Conservation (phyloP, 2,888 invertebrate species). For the Philonicus albiceps region DNA sequence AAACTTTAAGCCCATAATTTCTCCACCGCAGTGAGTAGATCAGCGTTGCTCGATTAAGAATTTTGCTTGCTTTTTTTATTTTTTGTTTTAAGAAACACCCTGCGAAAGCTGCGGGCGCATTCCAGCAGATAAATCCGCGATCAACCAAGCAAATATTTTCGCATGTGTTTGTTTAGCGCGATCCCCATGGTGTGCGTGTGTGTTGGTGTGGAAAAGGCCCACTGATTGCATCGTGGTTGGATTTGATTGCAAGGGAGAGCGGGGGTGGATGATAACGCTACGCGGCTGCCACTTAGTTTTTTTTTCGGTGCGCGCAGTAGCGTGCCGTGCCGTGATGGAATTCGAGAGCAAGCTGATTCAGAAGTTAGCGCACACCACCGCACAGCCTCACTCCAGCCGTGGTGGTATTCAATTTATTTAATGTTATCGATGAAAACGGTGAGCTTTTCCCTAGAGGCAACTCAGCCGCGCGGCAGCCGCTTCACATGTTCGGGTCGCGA, state of each 20-base stretch:
- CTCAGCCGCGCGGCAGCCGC: not conserved
- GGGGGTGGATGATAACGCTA: conserved; percentile 12
- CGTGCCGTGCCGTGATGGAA: conserved; percentile 42
- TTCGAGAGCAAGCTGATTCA: conserved; percentile 41
- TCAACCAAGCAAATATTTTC: conserved; percentile 10
- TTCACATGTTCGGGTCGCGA: not conserved
- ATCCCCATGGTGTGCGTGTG: not conserved
- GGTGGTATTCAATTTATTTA: not conserved
- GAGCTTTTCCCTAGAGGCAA: not conserved
- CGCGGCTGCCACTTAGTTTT: not conserved
- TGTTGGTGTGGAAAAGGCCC: not conserved
- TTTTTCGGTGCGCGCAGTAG: conserved; percentile 16
- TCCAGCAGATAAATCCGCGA: conserved; percentile 37
- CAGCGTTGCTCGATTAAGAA: not conserved
- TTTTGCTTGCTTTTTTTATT: not conserved
- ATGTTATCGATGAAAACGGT: not conserved
- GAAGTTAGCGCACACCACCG: not conserved
- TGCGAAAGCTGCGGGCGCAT: conserved; percentile 42
- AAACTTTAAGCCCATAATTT: not conserved
- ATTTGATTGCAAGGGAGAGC: conserved; percentile 2
- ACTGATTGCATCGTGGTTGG: not conserved
- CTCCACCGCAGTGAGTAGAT: not conserved
- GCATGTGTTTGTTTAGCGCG: conserved; percentile 26
- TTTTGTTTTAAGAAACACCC: conserved; percentile 10
- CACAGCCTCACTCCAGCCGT: not conserved